Evolutionary conservation across 2,797 vertebrate genomes (phyloP).

Genomic region (Mus minutoides): DNA sequence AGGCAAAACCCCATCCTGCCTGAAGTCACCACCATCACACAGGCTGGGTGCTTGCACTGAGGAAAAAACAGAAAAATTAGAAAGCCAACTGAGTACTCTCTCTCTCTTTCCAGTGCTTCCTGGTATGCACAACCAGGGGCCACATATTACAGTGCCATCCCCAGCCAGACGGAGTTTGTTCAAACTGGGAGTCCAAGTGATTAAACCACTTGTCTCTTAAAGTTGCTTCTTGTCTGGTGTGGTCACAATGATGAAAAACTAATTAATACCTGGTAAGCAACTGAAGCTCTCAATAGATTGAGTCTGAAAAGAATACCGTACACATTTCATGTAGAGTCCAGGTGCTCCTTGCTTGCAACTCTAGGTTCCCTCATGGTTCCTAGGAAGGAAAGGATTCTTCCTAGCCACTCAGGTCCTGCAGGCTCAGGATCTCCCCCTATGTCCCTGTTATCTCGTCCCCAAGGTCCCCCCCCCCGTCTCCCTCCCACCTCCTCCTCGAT

Average conservation of each 20-base stretch:
- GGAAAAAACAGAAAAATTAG: not conserved
- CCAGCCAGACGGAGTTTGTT: not conserved
- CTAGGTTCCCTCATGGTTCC: too few relatives aligned
- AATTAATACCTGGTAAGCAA: not conserved
- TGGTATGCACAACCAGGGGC: too few relatives aligned
- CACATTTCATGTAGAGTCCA: not conserved
- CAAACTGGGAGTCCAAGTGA: not conserved
- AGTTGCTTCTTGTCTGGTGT: not conserved
- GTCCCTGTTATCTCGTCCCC: not conserved
- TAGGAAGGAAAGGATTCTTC: not conserved
- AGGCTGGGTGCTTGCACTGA: not conserved
- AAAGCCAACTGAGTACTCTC: not conserved
- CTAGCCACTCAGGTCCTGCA: not conserved
- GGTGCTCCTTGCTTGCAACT: not conserved
- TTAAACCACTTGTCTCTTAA: not conserved
- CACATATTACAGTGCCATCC: not conserved
- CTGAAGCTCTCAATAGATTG: not conserved
- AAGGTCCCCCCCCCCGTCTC: fast-evolving
- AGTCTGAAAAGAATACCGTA: not conserved
- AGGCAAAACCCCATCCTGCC: not conserved
- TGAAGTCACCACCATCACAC: not conserved
- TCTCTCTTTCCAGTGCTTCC: not conserved
- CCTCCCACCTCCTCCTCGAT: too few relatives aligned
- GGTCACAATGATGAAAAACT: not conserved
- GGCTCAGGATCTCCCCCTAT: not conserved